phyloP scores from a whole-genome alignment of 2,113 vertebrate species.

The Leuciscus idus region DNA sequence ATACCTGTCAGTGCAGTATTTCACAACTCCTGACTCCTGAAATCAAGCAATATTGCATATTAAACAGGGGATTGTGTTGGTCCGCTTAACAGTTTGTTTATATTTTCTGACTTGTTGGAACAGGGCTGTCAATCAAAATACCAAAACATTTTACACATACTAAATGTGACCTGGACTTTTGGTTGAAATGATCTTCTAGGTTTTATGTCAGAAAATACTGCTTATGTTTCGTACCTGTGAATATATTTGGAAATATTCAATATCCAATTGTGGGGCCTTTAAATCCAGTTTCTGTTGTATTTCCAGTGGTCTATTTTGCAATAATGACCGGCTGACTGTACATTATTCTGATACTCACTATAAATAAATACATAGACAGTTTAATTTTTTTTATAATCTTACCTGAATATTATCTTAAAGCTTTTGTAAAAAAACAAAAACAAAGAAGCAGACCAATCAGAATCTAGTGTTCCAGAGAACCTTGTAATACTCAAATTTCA shows the following conservation, averaged over 20 bases:
- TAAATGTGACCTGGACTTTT: not conserved
- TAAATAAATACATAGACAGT: not conserved
- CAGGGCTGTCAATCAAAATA: not conserved
- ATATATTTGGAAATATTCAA: not conserved
- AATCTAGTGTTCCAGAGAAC: no score
- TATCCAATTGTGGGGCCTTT: not conserved
- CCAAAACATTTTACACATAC: not conserved
- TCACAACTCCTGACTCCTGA: slow-evolving; percentile 14
- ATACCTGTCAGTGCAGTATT: not conserved
- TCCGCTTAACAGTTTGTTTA: not conserved
- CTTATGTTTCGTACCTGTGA: no score
- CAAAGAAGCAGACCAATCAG: no score
- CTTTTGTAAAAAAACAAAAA: no score
- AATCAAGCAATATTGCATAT: not conserved
- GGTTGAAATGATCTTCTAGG: not conserved
- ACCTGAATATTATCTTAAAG: not conserved
- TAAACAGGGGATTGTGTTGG: not conserved
- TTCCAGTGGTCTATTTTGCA: not conserved
- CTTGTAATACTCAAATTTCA: not conserved
- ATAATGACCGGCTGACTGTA: not conserved
- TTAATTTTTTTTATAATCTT: not conserved
- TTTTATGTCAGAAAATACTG: not conserved
- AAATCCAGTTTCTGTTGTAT: no score
- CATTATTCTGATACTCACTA: not conserved
- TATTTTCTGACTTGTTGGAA: not conserved